phyloP scores from a whole-genome alignment of 2,113 vertebrate genomes.

The Periophthalmodon schlosseri region DNA sequence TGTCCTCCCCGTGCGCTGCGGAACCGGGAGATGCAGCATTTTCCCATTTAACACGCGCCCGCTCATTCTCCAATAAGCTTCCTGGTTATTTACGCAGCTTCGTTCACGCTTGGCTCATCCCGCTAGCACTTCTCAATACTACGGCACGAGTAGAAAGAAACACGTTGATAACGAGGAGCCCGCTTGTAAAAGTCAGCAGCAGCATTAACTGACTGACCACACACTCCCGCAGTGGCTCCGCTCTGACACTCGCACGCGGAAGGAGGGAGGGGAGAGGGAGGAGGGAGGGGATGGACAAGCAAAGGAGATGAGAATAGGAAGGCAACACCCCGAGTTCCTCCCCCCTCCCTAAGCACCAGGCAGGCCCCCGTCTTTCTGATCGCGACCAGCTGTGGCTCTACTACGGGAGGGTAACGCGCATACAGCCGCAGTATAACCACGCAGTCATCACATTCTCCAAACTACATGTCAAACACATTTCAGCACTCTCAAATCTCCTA shows the following conservation, averaged over 20 bases:
- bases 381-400: conserved; percentile 74
- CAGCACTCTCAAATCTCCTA: conserved; percentile 33
- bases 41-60: conserved; percentile 79
- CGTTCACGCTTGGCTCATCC: conserved; percentile 65
- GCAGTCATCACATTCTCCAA: conserved; percentile 55
- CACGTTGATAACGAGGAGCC: conserved; percentile 32
- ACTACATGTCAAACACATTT: conserved; percentile 36
- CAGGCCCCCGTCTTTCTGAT: conserved; percentile 54
- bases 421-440: conserved; percentile 44
- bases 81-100: conserved; percentile 58
- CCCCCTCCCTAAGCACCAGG: conserved; percentile 40
- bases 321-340: conserved; percentile 77
- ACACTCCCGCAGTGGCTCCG: conserved; percentile 62
- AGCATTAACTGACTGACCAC: conserved; percentile 50
- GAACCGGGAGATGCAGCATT: conserved; percentile 76
- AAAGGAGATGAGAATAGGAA: conserved; percentile 62
- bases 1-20: conserved; percentile 77
- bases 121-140: conserved; percentile 3
- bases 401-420: conserved; percentile 39
- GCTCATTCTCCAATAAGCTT: conserved; percentile 70
- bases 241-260: conserved; percentile 43
- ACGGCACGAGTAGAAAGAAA: background rate
- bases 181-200: conserved; percentile 63
- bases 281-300: conserved; percentile 45
- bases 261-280: conserved; percentile 17